These are phyloP conservation scores for Porphyrio hochstetteri DNA, from an alignment of 2,113 vertebrate genomes.

Conservation along the genomic window DNA sequence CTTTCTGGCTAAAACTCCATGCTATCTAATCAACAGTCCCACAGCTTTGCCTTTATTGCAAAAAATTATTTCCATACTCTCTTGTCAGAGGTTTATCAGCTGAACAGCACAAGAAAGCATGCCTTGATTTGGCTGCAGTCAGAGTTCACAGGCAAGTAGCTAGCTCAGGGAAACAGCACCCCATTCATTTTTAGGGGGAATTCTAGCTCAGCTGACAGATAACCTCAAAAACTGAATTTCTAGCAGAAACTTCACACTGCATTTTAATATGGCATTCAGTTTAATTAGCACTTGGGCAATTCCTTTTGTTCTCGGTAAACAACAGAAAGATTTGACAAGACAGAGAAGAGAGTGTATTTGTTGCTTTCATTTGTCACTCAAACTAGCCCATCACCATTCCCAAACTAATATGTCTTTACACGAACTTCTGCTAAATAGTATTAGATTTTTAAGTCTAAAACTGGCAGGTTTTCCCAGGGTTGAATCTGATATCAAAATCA, in stretches of 20 bases:
- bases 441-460: conserved; percentile 68
- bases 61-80: background rate
- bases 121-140: background rate
- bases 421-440: conserved; percentile 70
- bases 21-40: background rate
- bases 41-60: background rate
- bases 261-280: background rate
- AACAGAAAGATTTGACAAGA: conserved; percentile 45
- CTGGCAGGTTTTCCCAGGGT: conserved; percentile 77
- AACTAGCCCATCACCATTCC: conserved; percentile 55
- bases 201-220: background rate
- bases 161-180: background rate
- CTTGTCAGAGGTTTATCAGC: background rate
- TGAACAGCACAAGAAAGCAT: background rate
- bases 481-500: conserved; percentile 80
- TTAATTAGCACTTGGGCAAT: conserved; percentile 67
- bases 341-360: background rate
- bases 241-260: background rate
- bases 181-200: background rate
- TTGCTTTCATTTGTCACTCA: conserved; percentile 66
- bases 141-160: background rate
- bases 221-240: background rate
- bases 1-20: background rate
- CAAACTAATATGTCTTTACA: conserved; percentile 68
- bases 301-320: conserved; percentile 57